Evolutionary conservation across 1,140 invertebrate species (phyloP).

Genomic region (Diorhabda sublineata): DNA sequence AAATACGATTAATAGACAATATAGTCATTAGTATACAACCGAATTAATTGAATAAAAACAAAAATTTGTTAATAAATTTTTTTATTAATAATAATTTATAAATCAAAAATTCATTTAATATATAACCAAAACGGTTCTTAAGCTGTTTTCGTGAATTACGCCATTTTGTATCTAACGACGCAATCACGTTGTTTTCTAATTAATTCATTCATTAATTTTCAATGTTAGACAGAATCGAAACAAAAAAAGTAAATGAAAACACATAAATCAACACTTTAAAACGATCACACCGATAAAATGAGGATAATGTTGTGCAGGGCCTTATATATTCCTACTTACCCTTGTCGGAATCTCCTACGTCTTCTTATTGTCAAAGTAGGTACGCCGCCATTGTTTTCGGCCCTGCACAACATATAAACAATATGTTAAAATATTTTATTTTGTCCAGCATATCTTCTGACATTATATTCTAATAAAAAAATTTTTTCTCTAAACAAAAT

Average conservation of each 20-base stretch:
- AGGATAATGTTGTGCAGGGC: constrained; percentile 29
- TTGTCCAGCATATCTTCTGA: background rate
- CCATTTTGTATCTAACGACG: too few relatives aligned
- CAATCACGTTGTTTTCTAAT: too few relatives aligned
- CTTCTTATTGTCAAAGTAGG: constrained; percentile 45
- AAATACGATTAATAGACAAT: too few relatives aligned
- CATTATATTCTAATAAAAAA: background rate
- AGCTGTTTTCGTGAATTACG: too few relatives aligned
- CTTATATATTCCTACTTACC: constrained; percentile 37
- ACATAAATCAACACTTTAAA: constrained; percentile 4
- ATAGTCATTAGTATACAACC: too few relatives aligned
- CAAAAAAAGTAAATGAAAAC: background rate
- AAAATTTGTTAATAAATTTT: too few relatives aligned
- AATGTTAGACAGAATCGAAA: too few relatives aligned
- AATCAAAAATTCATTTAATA: too few relatives aligned
- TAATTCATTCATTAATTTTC: constrained; percentile 2
- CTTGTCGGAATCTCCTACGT: constrained; percentile 42
- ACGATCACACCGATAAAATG: background rate
- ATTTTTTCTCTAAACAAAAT: background rate
- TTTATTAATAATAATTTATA: too few relatives aligned
- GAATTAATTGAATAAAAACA: too few relatives aligned
- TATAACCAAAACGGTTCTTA: too few relatives aligned
- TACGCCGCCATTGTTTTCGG: constrained; percentile 44
- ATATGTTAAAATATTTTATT: background rate
- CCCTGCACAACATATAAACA: constrained; percentile 43